Conservation (phyloP, 2,113 vertebrate species). For the Cathartes aura region DNA sequence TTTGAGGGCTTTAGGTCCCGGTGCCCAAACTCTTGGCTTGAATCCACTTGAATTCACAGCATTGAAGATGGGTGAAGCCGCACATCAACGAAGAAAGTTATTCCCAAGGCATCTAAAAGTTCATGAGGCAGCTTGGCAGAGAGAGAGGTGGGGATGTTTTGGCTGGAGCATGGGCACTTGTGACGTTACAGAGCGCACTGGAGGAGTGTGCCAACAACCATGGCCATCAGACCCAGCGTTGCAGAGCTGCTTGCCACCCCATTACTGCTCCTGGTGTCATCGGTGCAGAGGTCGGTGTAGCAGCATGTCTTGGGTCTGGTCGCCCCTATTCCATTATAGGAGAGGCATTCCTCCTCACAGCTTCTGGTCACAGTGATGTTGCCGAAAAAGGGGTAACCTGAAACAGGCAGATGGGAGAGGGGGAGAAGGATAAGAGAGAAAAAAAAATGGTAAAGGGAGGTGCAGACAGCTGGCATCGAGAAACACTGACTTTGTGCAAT, state of each 20-base stretch:
- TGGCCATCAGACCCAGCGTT: accelerated
- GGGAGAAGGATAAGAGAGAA: background rate
- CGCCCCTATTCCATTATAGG: accelerated
- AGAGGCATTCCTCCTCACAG: background rate
- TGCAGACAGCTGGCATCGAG: background rate
- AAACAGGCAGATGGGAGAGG: background rate
- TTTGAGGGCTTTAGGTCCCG: background rate
- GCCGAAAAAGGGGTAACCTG: conserved; percentile 55
- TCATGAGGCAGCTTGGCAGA: background rate
- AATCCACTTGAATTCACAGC: background rate
- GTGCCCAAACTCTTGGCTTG: background rate
- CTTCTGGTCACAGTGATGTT: conserved; percentile 33
- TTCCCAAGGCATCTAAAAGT: background rate
- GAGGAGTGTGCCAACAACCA: background rate
- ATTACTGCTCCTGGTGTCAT: accelerated
- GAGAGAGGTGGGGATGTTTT: background rate
- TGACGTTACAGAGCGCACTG: background rate
- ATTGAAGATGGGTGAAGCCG: background rate
- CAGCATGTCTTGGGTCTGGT: conserved; percentile 13
- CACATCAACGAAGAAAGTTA: background rate
- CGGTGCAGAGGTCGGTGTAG: background rate
- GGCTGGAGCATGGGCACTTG: background rate
- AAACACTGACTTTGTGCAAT: background rate
- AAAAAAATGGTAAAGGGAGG: background rate
- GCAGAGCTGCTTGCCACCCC: background rate